phyloP scores from a whole-genome alignment of 2,797 vertebrate genomes.

The Semaprochilodus insignis region DNA sequence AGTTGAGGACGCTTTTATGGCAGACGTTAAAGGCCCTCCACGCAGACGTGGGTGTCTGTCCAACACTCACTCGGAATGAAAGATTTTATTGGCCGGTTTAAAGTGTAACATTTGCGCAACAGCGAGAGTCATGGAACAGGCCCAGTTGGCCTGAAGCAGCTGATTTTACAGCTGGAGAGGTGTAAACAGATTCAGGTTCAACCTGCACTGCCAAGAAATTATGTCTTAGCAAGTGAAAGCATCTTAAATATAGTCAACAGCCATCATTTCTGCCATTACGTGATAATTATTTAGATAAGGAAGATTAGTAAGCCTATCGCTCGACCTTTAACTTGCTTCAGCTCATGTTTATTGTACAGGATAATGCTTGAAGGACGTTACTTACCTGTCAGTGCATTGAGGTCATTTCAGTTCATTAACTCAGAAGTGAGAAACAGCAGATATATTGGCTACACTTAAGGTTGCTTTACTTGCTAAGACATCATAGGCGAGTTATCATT shows the following conservation, averaged over 20 bases:
- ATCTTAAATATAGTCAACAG: not conserved
- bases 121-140: not conserved
- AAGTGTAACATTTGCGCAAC: not conserved
- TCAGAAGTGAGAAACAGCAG: not conserved
- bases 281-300: no score
- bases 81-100: conserved; percentile 18
- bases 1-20: conserved; percentile 10
- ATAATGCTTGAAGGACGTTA: no score
- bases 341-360: no score
- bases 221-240: not conserved
- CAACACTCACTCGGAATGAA: not conserved
- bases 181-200: not conserved
- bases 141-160: not conserved
- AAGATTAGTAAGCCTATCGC: no score
- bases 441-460: not conserved
- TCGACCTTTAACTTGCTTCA: not conserved
- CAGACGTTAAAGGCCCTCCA: conserved; percentile 5
- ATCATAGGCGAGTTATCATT: not conserved
- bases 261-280: not conserved
- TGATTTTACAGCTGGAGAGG: conserved; percentile 16
- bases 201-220: no score
- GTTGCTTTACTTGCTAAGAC: not conserved
- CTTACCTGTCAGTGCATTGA: not conserved
- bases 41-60: not conserved
- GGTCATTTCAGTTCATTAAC: not conserved